A percentile compares a stretch with the other conserved stretches of the same genome.
Evolutionary conservation across 2,113 vertebrate genomes (phyloP).

Genomic region (Oncorhynchus masou): DNA sequence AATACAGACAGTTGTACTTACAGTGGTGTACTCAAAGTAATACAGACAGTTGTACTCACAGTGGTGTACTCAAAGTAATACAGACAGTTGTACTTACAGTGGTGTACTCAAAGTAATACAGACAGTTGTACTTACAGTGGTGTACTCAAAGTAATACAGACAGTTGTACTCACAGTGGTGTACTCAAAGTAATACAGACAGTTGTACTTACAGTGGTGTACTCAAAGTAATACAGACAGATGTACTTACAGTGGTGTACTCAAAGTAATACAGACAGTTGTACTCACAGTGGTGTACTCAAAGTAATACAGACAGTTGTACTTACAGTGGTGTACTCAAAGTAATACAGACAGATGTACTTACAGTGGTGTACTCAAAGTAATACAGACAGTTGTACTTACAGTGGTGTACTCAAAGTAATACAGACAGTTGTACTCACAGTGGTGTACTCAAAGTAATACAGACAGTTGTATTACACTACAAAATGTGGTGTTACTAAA

Average conservation of each 20-base stretch:
- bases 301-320: conserved; percentile 99
- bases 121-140: conserved; percentile 88
- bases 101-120: conserved; percentile 98
- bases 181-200: conserved; percentile 99
- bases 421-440: conserved; percentile 96
- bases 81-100: too few species aligned
- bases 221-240: conserved; percentile 99
- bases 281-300: conserved; percentile 87
- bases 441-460: conserved; percentile 99
- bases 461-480: too few species aligned
- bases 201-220: conserved; percentile 89
- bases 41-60: too few species aligned
- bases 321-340: conserved; percentile 90
- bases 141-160: conserved; percentile 98
- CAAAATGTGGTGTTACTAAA: too few species aligned
- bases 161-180: conserved; percentile 89
- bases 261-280: conserved; percentile 99
- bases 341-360: conserved; percentile 96
- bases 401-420: conserved; percentile 97
- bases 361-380: conserved; percentile 94
- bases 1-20: conserved; percentile 92
- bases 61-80: too few species aligned
- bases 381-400: conserved; percentile 92
- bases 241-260: conserved; percentile 88
- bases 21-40: conserved; percentile 97